Conservation (phyloP, 2,797 vertebrate species). For the Schizopygopsis pylzovi region DNA sequence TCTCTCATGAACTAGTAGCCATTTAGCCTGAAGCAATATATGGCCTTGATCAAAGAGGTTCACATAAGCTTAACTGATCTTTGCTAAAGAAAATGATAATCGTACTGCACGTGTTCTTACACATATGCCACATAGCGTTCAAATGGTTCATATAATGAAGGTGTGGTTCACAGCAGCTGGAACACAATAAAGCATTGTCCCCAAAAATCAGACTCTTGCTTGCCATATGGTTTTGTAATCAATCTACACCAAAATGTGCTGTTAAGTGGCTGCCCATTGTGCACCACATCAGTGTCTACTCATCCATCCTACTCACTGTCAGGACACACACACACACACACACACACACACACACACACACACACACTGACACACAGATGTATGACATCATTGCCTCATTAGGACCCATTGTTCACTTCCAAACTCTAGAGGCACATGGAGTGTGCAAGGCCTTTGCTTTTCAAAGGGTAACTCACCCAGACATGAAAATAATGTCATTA, state of each 20-base stretch:
- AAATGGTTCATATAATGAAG: constrained; percentile 58
- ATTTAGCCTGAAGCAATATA: neutral
- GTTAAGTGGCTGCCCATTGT: constrained; percentile 67
- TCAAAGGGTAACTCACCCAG: neutral
- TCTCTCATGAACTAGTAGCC: neutral
- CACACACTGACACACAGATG: constrained; percentile 6
- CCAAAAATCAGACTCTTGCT: constrained; percentile 69
- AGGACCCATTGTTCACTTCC: constrained; percentile 18
- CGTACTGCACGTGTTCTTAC: neutral
- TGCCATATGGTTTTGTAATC: constrained; percentile 78
- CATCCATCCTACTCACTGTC: constrained; percentile 51
- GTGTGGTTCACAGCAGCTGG: constrained; percentile 61
- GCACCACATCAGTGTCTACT: constrained; percentile 50
- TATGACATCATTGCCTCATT: constrained; percentile 25
- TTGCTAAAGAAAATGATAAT: neutral
- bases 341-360: neutral
- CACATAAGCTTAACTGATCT: neutral
- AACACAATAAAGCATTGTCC: constrained; percentile 81
- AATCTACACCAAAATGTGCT: constrained; percentile 69
- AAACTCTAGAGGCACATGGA: neutral
- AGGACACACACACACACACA: constrained; percentile 28
- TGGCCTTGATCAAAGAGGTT: neutral
- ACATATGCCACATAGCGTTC: constrained; percentile 38
- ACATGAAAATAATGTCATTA: neutral
- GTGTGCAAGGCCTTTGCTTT: neutral